phyloP scores from a whole-genome alignment of 2,797 vertebrate species.

The Malurus leucopterus region DNA sequence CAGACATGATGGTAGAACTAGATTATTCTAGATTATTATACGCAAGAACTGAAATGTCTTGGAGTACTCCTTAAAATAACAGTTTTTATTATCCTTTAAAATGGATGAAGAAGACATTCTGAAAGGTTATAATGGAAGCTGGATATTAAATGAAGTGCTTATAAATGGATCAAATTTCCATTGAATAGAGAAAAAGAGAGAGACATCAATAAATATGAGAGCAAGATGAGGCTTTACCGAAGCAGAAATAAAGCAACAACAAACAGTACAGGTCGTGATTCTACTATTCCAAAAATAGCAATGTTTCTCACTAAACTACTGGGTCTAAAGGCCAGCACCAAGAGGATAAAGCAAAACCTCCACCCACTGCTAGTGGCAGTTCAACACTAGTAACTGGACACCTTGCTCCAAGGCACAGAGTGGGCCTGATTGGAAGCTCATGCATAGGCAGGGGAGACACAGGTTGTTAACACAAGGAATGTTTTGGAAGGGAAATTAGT shows the following conservation, averaged over 20 bases:
- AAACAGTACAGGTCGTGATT: neutral
- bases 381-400: neutral
- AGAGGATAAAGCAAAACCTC: neutral
- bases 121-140: neutral
- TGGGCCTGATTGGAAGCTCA: neutral
- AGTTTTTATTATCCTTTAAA: neutral
- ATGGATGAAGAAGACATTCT: neutral
- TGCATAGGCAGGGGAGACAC: neutral
- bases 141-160: neutral
- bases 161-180: neutral
- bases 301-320: neutral
- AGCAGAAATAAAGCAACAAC: neutral
- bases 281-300: neutral
- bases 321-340: neutral
- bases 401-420: neutral
- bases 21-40: neutral
- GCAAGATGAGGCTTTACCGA: neutral
- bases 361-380: neutral
- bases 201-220: neutral
- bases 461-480: neutral
- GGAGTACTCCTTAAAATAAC: neutral
- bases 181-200: neutral
- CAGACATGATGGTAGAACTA: neutral
- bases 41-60: neutral
- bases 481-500: neutral